Evolutionary conservation across 2,888 invertebrate genomes (phyloP).

Genomic region (Thereva nobilitata): DNA sequence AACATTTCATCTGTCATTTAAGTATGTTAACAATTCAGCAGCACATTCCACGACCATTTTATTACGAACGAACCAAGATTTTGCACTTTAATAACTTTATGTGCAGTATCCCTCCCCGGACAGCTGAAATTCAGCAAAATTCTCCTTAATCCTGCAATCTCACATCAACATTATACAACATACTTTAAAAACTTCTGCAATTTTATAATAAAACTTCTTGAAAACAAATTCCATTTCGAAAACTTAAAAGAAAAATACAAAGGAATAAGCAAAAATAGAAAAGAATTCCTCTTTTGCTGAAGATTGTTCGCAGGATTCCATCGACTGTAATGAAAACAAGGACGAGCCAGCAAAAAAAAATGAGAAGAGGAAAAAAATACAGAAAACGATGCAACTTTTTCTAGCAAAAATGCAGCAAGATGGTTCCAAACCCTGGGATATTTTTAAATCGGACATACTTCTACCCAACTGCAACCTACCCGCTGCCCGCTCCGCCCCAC

Average conservation of each 20-base stretch:
- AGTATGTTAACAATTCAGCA: too few relatives aligned
- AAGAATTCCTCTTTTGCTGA: conserved; percentile 17
- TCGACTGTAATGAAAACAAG: conserved; percentile 32
- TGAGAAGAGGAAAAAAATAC: not conserved
- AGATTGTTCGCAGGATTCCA: conserved; percentile 31
- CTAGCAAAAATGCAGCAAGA: conserved; percentile 18
- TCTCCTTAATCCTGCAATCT: too few relatives aligned
- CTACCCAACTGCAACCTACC: not conserved
- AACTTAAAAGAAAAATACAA: not conserved
- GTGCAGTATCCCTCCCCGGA: too few relatives aligned
- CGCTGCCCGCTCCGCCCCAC: conserved; percentile 13
- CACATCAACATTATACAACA: too few relatives aligned
- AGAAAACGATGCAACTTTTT: conserved; percentile 7
- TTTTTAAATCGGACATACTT: too few relatives aligned
- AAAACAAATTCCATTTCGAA: conserved; percentile 24
- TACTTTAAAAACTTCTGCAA: too few relatives aligned
- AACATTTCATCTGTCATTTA: too few relatives aligned
- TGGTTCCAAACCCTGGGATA: conserved; percentile 10
- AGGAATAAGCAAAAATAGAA: not conserved
- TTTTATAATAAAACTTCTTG: conserved; percentile 21
- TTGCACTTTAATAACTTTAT: too few relatives aligned
- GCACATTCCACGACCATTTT: too few relatives aligned
- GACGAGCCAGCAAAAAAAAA: not conserved
- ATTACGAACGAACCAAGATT: too few relatives aligned
- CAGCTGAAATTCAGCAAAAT: too few relatives aligned